Evolutionary conservation across 2,888 invertebrate genomes (phyloP).

Genomic region (Erpobdella octoculata): DNA sequence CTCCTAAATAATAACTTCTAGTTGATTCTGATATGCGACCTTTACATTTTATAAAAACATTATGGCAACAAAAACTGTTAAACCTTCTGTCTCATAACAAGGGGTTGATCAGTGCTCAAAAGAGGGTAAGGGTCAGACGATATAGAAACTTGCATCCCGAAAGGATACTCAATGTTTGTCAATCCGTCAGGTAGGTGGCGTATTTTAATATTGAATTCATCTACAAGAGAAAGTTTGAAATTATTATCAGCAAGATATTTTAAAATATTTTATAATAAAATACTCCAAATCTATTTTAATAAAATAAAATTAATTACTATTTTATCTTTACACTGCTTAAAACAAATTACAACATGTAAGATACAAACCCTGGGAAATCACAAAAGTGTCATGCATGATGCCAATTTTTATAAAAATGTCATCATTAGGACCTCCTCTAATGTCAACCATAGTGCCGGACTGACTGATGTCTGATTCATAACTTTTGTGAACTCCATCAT

Average conservation of each 20-base stretch:
- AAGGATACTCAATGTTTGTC: conserved; percentile 49
- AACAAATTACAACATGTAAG: background rate
- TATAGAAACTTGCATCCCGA: conserved; percentile 63
- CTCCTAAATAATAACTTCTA: too few relatives aligned
- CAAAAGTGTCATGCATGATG: conserved; percentile 51
- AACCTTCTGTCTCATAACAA: conserved; percentile 46
- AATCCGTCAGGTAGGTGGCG: conserved; percentile 49
- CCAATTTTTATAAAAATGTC: conserved; percentile 49
- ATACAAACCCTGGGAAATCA: conserved; percentile 50
- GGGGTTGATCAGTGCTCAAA: conserved; percentile 58
- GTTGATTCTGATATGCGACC: too few relatives aligned
- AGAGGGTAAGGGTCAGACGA: conserved; percentile 85
- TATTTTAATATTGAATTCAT: conserved; percentile 41
- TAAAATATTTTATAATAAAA: background rate
- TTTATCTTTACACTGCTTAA: background rate
- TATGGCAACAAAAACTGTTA: too few relatives aligned
- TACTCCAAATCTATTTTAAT: background rate
- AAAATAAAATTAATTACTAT: background rate
- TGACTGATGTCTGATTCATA: conserved; percentile 60
- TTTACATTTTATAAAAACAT: too few relatives aligned
- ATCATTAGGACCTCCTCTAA: conserved; percentile 46
- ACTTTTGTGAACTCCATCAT: conserved; percentile 1
- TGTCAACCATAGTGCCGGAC: conserved; percentile 46
- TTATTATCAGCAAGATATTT: too few relatives aligned
- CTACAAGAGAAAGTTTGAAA: too few relatives aligned